Evolutionary conservation across 1,140 invertebrate species (phyloP).

Genomic region (Tyrophagus putrescentiae): DNA sequence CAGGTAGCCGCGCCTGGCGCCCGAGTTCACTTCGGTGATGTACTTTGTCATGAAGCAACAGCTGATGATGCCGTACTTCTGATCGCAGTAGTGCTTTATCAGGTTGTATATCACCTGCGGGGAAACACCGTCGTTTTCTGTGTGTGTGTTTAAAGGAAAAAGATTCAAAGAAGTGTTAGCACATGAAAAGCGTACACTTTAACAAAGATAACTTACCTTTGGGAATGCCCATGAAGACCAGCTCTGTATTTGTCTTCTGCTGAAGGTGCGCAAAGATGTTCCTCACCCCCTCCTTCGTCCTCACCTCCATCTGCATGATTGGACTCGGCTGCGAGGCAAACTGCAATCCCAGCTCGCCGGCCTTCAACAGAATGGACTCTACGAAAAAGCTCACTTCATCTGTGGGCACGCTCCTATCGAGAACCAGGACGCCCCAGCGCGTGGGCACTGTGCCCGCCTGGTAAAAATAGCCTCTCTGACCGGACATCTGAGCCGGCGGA

Average conservation of each 20-base stretch:
- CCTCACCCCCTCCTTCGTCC: neutral
- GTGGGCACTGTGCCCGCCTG: too few species aligned
- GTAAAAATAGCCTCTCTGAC: too few species aligned
- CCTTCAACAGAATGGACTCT: too few species aligned
- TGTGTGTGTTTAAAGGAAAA: neutral
- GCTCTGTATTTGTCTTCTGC: neutral
- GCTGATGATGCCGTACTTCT: conserved; percentile 54
- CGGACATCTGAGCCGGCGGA: too few species aligned
- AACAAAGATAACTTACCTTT: neutral
- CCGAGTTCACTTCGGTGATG: conserved; percentile 25
- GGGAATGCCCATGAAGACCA: neutral
- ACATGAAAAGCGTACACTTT: neutral
- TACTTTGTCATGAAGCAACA: conserved; percentile 56
- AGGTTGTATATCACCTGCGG: conserved; percentile 21
- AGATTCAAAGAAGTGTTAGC: neutral
- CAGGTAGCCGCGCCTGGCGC: conserved; percentile 41
- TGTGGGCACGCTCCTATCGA: too few species aligned
- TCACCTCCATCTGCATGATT: too few species aligned
- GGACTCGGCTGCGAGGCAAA: too few species aligned
- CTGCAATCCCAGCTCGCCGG: too few species aligned
- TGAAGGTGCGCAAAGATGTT: neutral
- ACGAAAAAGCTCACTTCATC: too few species aligned
- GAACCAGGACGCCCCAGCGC: too few species aligned
- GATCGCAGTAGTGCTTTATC: conserved; percentile 58
- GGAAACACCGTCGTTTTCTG: neutral